Conservation (phyloP, 1,140 invertebrate species). For the Drosophila suzukii region DNA sequence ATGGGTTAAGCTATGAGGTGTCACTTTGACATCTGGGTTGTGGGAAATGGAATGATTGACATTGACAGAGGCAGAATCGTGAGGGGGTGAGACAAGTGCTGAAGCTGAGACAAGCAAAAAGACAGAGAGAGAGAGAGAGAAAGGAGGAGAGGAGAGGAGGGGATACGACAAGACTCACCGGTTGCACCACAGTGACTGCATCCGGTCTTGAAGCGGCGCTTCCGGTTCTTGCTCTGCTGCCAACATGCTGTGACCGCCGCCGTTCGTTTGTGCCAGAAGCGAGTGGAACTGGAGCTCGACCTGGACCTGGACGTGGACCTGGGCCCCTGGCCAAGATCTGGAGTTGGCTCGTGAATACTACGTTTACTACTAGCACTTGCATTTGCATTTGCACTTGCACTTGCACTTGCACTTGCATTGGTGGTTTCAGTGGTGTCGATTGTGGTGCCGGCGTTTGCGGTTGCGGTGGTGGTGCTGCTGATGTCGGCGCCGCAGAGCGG, state of each 20-base stretch:
- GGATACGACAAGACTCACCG: conserved; percentile 81
- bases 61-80: conserved; percentile 12
- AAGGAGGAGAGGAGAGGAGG: conserved; percentile 14
- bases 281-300: conserved; percentile 30
- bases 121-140: conserved; percentile 21
- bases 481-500: conserved; percentile 77
- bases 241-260: conserved; percentile 68
- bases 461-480: conserved; percentile 37
- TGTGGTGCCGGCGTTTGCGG: conserved; percentile 36
- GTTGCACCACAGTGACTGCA: conserved; percentile 83
- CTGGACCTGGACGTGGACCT: conserved; percentile 3
- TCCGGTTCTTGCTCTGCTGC: conserved; percentile 75
- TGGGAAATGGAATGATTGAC: conserved; percentile 14
- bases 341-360: conserved; percentile 63
- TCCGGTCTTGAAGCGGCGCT: conserved; percentile 73
- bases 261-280: conserved; percentile 78
- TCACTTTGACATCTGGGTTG: conserved; percentile 2
- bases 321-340: conserved; percentile 36
- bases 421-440: conserved; percentile 44
- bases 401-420: conserved; percentile 50
- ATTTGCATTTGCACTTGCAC: conserved; percentile 45
- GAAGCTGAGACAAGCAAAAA: conserved; percentile 20
- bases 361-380: conserved; percentile 69
- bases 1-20: background rate
- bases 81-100: conserved; percentile 36